Evolutionary conservation across 2,797 vertebrate genomes (phyloP).

Genomic region (Neopelma chrysocephalum): DNA sequence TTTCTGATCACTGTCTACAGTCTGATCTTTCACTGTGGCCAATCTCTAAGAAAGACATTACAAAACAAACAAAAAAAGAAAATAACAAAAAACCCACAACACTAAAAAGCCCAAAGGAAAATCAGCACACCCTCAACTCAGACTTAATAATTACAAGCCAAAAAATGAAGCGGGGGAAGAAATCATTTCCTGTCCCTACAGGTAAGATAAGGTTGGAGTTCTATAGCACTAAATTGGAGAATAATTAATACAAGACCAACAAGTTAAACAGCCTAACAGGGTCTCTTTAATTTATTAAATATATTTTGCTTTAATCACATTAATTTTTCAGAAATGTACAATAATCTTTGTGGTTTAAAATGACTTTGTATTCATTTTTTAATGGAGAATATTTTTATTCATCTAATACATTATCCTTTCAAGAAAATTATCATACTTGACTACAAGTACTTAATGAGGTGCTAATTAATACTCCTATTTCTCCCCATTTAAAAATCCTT

Average conservation of each 20-base stretch:
- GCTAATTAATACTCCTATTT: conserved; percentile 63
- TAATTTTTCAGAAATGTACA: conserved; percentile 51
- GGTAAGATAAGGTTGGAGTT: background rate
- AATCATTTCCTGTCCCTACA: background rate
- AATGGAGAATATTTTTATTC: conserved; percentile 69
- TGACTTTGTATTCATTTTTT: conserved; percentile 48
- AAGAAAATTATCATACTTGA: conserved; percentile 63
- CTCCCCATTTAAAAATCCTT: conserved; percentile 52
- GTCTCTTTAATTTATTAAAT: conserved; percentile 31
- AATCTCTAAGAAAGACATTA: background rate
- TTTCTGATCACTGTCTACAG: background rate
- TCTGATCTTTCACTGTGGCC: background rate
- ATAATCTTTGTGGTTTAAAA: conserved; percentile 63
- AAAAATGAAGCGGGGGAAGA: background rate
- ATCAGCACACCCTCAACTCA: background rate
- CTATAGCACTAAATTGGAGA: background rate
- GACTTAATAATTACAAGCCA: background rate
- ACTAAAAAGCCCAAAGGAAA: background rate
- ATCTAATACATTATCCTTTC: conserved; percentile 63
- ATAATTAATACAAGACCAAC: conserved; percentile 28
- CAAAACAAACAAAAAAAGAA: background rate
- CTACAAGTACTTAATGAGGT: conserved; percentile 60
- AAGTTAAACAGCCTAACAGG: conserved; percentile 35
- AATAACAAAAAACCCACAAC: background rate
- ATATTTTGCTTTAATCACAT: conserved; percentile 57